Evolutionary conservation across 2,888 invertebrate species (phyloP), one percentile per base, ranked within the genome.

Genomic region (Phragmatobia fuliginosa): DNA sequence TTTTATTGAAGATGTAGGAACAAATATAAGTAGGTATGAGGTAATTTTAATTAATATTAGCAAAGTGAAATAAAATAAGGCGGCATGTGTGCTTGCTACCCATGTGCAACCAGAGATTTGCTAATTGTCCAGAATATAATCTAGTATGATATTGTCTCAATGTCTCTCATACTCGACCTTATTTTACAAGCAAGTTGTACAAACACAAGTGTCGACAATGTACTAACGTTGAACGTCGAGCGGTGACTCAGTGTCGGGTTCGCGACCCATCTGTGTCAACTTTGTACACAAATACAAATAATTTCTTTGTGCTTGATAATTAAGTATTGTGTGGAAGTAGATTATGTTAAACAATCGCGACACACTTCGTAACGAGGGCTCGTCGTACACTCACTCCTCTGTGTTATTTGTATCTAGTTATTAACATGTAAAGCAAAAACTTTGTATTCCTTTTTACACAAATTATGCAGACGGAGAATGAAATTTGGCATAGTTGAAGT

Each of bases 341-440:
- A 52, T 56, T 36, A 64, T 56, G 52, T 56, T 5, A 64, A 64
- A 36, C 64, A 56, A 16, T 64, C 56, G 52, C 52, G 56, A 28
- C 56, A 56, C 56, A 56, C 56, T 56, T 28, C 45, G 21, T 18
- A 56, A 28, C n/a, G 64, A 56, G 52, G 36, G 11, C 41, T 7
- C 21, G 8, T n/a, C 21, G 45, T 8, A 45, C 45, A 21, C 61
- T n/a, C 11, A 62, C 28, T 31, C 6, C 25, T 6, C 14, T 33
- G 33, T 33, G 25, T 49, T 38, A 14, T 38, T 14, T 38, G 7
- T 33, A 62, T 10, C n/a, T n/a, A n/a, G n/a, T n/a, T n/a, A n/a
- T n/a, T n/a, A n/a, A n/a, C n/a, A n/a, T n/a, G n/a, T n/a, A n/a
- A n/a, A n/a, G n/a, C n/a, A n/a, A n/a, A n/a, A n/a, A n/a, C n/a